phyloP scores from a whole-genome alignment of 92 coral and sea anemone genomes.

The Epizoanthus fatuus region DNA sequence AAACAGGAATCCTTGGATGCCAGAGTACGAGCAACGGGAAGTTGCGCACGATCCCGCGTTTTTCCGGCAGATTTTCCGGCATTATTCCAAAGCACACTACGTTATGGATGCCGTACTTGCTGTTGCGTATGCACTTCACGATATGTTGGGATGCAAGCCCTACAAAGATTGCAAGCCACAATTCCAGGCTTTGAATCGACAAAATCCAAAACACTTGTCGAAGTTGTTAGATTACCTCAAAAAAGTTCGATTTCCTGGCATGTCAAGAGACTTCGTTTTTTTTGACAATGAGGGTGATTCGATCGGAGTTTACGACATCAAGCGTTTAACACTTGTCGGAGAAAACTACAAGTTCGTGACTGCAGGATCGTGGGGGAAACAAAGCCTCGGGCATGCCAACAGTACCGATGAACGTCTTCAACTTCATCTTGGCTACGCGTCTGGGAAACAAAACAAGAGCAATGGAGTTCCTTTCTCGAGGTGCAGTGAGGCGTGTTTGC shows the following conservation, averaged over 20 bases:
- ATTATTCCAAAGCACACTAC: conserved; percentile 86
- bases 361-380: conserved; percentile 82
- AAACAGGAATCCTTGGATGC: conserved; percentile 85
- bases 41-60: conserved; percentile 87
- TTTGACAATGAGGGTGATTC: conserved; percentile 83
- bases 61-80: conserved; percentile 72
- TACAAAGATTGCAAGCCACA: conserved; percentile 70
- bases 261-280: conserved; percentile 73
- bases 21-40: conserved; percentile 75
- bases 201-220: conserved; percentile 8
- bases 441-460: conserved; percentile 3
- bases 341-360: conserved; percentile 71
- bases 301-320: conserved; percentile 83
- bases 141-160: conserved; percentile 83
- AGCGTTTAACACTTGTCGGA: conserved; percentile 63
- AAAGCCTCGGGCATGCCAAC: neutral
- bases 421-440: neutral
- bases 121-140: conserved; percentile 83
- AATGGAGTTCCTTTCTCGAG: conserved; percentile 64
- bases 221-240: conserved; percentile 54
- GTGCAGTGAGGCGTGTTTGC: conserved; percentile 71
- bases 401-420: conserved; percentile 20
- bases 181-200: conserved; percentile 47
- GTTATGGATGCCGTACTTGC: conserved; percentile 94
- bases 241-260: conserved; percentile 75